Evolutionary conservation across 2,797 vertebrate species (phyloP).

Genomic region (Bovichtus diacanthus): DNA sequence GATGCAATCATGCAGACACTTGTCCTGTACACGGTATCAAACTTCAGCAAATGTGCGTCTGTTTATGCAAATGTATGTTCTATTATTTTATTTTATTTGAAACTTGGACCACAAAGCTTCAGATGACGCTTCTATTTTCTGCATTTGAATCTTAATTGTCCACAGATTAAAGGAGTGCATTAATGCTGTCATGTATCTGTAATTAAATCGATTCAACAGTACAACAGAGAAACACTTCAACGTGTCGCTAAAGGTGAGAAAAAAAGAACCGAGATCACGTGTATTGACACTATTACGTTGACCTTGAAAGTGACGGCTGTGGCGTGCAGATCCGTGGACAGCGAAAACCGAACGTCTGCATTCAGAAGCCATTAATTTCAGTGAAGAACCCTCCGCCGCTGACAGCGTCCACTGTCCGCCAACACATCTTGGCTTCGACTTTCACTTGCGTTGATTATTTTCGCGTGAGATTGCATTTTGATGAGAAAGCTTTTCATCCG

Average conservation of each 20-base stretch:
- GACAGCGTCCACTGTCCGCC: constrained; percentile 27
- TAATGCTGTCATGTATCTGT: no score
- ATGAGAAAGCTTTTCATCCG: constrained; percentile 3
- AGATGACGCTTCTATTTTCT: background rate
- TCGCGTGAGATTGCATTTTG: constrained; percentile 9
- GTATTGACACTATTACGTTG: background rate
- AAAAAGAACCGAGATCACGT: background rate
- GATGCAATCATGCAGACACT: background rate
- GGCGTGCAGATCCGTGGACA: constrained; percentile 25
- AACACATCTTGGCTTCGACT: constrained; percentile 17
- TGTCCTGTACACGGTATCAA: background rate
- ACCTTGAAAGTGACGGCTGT: constrained; percentile 25
- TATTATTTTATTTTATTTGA: no score
- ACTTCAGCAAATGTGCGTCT: background rate
- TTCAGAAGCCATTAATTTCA: constrained; percentile 38
- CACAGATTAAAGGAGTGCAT: background rate
- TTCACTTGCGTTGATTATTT: constrained; percentile 10
- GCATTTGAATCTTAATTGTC: background rate
- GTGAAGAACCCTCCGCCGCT: background rate
- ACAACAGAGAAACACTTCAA: background rate
- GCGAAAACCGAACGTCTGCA: constrained; percentile 4
- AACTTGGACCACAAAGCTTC: background rate
- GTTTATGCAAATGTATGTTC: background rate
- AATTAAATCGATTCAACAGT: background rate
- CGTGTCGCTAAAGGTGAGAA: background rate